Evolutionary conservation across 2,888 invertebrate species (phyloP).

Genomic region (Podotricha telesiphe): DNA sequence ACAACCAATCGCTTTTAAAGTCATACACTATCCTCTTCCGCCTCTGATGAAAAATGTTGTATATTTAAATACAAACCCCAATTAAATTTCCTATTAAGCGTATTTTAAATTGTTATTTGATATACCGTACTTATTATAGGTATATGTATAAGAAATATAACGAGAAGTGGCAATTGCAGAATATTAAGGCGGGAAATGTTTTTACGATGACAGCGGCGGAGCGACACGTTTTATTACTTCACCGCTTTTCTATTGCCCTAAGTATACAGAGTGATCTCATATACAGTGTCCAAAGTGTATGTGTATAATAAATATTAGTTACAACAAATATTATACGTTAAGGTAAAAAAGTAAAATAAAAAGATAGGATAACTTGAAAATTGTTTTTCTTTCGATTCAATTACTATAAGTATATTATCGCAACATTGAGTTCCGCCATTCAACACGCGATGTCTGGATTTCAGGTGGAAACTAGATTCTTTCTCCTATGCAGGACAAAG

Average conservation of each 20-base stretch:
- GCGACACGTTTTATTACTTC: slow-evolving; percentile 68
- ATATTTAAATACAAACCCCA: neutral
- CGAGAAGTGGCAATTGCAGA: slow-evolving; percentile 59
- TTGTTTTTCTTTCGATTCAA: no score
- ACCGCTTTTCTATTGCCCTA: slow-evolving; percentile 54
- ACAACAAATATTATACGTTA: neutral
- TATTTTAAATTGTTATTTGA: slow-evolving; percentile 18
- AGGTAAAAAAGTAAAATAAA: no score
- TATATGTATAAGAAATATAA: slow-evolving; percentile 25
- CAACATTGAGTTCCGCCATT: no score
- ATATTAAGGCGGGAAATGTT: slow-evolving; percentile 71
- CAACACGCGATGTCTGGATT: no score
- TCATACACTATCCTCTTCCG: no score
- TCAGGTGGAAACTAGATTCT: no score
- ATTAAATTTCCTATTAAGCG: neutral
- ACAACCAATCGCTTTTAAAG: no score
- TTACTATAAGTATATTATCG: no score
- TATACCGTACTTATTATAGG: neutral
- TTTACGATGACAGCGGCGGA: slow-evolving; percentile 66
- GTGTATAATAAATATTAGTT: no score
- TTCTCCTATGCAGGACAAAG: no score
- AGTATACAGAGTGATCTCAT: slow-evolving; percentile 56
- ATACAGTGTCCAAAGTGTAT: neutral
- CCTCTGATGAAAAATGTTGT: no score
- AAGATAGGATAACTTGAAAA: no score